A percentile compares a stretch with the other conserved stretches of the same genome.
phyloP scores from a whole-genome alignment of 2,888 invertebrate genomes.

The Xanthostigma xanthostigma region DNA sequence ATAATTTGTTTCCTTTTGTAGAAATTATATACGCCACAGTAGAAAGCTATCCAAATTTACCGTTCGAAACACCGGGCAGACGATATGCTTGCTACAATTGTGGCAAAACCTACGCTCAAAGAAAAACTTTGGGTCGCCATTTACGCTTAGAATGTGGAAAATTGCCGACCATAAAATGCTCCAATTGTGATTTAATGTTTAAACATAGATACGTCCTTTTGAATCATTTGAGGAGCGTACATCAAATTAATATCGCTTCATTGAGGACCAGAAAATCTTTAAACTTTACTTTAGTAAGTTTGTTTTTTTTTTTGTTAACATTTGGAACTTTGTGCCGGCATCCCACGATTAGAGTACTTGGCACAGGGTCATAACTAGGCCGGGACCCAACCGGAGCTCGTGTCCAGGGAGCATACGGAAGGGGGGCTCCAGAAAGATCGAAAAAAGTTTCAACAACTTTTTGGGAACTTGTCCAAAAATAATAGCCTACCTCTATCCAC shows the following conservation, averaged over 20 bases:
- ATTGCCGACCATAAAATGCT: conserved; percentile 20
- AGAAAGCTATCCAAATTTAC: neutral
- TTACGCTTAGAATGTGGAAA: conserved; percentile 31
- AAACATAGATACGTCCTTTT: conserved; percentile 21
- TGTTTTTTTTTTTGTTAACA: too few species aligned
- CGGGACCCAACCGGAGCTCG: too few species aligned
- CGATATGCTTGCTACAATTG: conserved; percentile 25
- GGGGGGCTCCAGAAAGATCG: too few species aligned
- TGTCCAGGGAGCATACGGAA: too few species aligned
- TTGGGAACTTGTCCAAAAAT: too few species aligned
- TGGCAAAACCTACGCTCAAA: conserved; percentile 22
- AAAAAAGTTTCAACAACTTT: too few species aligned
- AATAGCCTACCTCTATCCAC: too few species aligned
- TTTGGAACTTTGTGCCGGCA: too few species aligned
- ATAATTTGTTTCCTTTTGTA: neutral
- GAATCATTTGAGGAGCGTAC: conserved; percentile 20
- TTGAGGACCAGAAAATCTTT: conserved; percentile 12
- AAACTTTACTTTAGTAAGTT: too few species aligned
- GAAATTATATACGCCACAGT: neutral
- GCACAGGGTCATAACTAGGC: too few species aligned
- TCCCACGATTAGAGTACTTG: too few species aligned
- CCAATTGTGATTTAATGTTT: conserved; percentile 21
- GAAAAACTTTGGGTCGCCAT: conserved; percentile 25
- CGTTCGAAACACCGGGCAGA: conserved; percentile 6
- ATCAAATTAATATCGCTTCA: conserved; percentile 18